Evolutionary conservation across 2,888 invertebrate species (phyloP).

Genomic region (Nematopogon swammerdamellus): DNA sequence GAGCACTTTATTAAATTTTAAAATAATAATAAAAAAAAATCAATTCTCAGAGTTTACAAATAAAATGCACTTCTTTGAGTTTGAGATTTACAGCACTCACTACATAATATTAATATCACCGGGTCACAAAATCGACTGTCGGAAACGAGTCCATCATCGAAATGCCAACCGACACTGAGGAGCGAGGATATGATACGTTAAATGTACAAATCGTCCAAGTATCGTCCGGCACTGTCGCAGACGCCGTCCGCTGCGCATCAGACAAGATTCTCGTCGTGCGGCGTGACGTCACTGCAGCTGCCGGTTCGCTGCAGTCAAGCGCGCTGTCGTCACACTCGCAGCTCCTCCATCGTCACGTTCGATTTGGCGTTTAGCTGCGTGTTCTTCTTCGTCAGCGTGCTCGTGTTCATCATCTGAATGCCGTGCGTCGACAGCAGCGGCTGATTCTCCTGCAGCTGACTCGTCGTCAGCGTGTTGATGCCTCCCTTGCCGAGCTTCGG

Average conservation of each 20-base stretch:
- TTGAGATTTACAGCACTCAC: too few species aligned
- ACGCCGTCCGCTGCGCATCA: not conserved
- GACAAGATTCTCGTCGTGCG: slow-evolving; percentile 34
- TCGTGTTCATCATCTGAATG: slow-evolving; percentile 74
- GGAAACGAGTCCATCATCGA: not conserved
- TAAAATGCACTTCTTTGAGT: too few species aligned
- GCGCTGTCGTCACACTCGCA: slow-evolving; percentile 76
- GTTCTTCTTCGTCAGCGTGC: slow-evolving; percentile 74
- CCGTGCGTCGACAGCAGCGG: slow-evolving; percentile 71
- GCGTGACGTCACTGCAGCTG: slow-evolving; percentile 50
- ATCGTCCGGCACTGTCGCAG: not conserved
- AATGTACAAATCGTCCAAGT: not conserved
- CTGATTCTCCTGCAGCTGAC: slow-evolving; percentile 64
- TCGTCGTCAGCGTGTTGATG: slow-evolving; percentile 55
- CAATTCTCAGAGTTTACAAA: too few species aligned
- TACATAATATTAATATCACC: too few species aligned
- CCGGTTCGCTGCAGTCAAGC: slow-evolving; percentile 55
- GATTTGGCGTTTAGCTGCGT: slow-evolving; percentile 62
- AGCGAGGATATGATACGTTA: not conserved
- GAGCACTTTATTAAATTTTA: too few species aligned
- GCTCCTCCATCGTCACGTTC: slow-evolving; percentile 70
- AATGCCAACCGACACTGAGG: not conserved
- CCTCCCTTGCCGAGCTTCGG: slow-evolving; percentile 65
- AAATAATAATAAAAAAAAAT: too few species aligned
- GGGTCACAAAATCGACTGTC: too few species aligned